A percentile compares a stretch with the other conserved stretches of the same genome.
Conservation (phyloP, 2,888 invertebrate genomes). For the Thymelicus acteon region DNA sequence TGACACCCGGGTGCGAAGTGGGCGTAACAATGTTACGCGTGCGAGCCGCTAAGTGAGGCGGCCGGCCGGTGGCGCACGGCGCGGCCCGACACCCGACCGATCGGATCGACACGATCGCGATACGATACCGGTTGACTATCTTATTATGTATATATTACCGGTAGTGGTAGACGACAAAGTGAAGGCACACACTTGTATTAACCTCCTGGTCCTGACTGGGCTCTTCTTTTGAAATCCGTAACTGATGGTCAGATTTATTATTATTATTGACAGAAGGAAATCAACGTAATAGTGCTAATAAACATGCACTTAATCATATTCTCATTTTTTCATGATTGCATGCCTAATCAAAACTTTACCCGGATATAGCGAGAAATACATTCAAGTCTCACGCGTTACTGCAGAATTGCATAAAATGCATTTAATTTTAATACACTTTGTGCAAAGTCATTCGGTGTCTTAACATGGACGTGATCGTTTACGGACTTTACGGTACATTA, state of each 20-base stretch:
- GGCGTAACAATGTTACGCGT: slow-evolving; percentile 45
- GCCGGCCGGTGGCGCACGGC: slow-evolving; percentile 11
- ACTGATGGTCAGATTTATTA: background rate
- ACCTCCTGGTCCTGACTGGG: too few relatives aligned
- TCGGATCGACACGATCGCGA: background rate
- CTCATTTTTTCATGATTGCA: background rate
- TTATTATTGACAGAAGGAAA: too few relatives aligned
- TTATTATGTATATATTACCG: too few relatives aligned
- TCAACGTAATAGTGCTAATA: too few relatives aligned
- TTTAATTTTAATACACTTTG: slow-evolving; percentile 2
- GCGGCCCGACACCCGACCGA: background rate
- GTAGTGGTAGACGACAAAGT: too few relatives aligned
- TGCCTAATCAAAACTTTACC: background rate
- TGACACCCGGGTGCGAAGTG: slow-evolving; percentile 73
- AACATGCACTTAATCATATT: background rate
- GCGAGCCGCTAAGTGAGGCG: slow-evolving; percentile 42
- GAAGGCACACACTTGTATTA: too few relatives aligned
- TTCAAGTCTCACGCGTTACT: background rate
- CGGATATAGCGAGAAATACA: slow-evolving; percentile 7
- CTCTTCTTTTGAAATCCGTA: background rate
- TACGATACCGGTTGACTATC: too few relatives aligned
- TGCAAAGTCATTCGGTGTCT: slow-evolving; percentile 23
- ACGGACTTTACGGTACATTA: slow-evolving; percentile 6
- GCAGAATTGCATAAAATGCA: slow-evolving; percentile 10
- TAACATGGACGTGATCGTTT: slow-evolving; percentile 24